Evolutionary conservation across 2,797 vertebrate species (phyloP).

Genomic region (Enteromius treurensis): DNA sequence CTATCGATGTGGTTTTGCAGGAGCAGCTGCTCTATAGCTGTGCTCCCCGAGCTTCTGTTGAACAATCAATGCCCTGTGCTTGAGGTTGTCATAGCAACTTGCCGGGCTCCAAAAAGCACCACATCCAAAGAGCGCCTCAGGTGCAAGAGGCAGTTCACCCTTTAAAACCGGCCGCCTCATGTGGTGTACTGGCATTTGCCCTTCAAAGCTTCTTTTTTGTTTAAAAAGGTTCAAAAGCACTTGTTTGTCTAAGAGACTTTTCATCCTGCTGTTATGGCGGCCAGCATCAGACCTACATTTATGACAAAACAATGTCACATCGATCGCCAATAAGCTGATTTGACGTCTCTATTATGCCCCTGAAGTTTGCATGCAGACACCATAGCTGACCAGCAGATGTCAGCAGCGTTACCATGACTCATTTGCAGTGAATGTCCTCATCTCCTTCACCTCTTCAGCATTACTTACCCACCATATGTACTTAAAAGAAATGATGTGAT

Average conservation of each 20-base stretch:
- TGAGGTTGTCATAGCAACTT: conserved; percentile 71
- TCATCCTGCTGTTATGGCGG: conserved; percentile 15
- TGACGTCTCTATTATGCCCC: background rate
- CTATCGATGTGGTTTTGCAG: background rate
- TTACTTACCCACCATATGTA: background rate
- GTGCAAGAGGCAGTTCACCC: conserved; percentile 12
- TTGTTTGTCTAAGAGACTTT: conserved; percentile 26
- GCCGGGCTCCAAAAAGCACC: conserved; percentile 50
- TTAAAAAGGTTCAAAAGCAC: background rate
- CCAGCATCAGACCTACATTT: conserved; percentile 23
- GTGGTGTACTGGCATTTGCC: conserved; percentile 55
- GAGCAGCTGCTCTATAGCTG: conserved; percentile 40
- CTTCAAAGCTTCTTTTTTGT: conserved; percentile 35
- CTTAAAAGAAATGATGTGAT: background rate
- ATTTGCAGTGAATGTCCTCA: background rate
- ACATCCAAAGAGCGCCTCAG: conserved; percentile 6
- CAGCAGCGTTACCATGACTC: background rate
- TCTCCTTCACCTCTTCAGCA: background rate
- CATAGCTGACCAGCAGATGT: conserved; percentile 35
- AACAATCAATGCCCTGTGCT: conserved; percentile 70
- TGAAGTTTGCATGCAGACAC: background rate
- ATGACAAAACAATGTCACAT: background rate
- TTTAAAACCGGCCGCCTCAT: conserved; percentile 42
- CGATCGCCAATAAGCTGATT: background rate
- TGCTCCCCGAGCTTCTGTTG: conserved; percentile 68